Percentiles rank a stretch among this genome's conserved stretches.
Conservation (phyloP, 2,888 invertebrate genomes). For the Trachelus tabidus region DNA sequence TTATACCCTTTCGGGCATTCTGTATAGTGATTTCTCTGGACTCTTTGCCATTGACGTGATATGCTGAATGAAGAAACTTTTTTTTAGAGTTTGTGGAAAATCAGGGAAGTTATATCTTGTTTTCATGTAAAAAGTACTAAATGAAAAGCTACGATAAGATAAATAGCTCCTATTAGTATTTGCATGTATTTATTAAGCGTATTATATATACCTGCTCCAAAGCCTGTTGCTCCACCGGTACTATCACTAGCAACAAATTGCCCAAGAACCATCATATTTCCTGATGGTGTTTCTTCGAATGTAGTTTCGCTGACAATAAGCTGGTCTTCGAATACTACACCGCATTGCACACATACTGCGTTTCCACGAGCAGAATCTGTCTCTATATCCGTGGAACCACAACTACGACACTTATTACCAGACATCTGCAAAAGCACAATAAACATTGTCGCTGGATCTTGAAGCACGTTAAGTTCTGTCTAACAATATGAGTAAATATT, state of each 20-base stretch:
- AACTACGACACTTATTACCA: slow-evolving; percentile 86
- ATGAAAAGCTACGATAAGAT: neutral
- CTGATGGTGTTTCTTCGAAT: slow-evolving; percentile 93
- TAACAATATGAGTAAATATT: too few relatives aligned
- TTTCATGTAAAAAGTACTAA: neutral
- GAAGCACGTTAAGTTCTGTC: too few relatives aligned
- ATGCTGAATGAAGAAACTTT: slow-evolving; percentile 68
- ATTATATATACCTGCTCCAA: slow-evolving; percentile 74
- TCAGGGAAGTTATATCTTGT: too few relatives aligned
- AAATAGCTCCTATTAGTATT: neutral
- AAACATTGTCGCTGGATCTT: too few relatives aligned
- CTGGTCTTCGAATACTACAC: slow-evolving; percentile 94
- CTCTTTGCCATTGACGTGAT: slow-evolving; percentile 87
- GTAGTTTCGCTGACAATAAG: slow-evolving; percentile 97
- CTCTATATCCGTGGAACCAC: slow-evolving; percentile 92
- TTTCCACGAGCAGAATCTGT: slow-evolving; percentile 95
- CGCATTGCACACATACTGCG: slow-evolving; percentile 96
- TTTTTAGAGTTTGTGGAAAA: too few relatives aligned
- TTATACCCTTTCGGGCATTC: slow-evolving; percentile 88
- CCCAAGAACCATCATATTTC: slow-evolving; percentile 88
- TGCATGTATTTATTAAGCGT: neutral
- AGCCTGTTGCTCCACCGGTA: slow-evolving; percentile 84
- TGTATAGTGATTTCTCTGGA: slow-evolving; percentile 92
- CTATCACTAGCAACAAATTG: slow-evolving; percentile 94
- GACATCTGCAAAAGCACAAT: slow-evolving; percentile 61